Conservation (phyloP, 2,888 invertebrate genomes). For the Lottia gigantea region DNA sequence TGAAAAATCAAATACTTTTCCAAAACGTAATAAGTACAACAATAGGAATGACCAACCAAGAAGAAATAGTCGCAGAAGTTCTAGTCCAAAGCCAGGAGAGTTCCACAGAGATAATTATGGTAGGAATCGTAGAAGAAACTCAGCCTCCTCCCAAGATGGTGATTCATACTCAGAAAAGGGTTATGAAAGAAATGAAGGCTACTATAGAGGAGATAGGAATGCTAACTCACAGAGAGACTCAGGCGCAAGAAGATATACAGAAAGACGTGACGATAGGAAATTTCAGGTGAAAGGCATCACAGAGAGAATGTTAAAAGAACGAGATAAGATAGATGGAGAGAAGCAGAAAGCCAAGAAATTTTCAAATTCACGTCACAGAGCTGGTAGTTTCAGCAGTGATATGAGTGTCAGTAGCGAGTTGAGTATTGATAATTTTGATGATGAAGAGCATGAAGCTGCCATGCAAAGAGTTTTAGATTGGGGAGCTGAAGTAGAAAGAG, state of each 20-base stretch:
- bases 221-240: conserved; percentile 20
- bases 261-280: not conserved
- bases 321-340: not conserved
- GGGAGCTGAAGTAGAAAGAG: conserved; percentile 54
- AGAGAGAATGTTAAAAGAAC: conserved; percentile 1
- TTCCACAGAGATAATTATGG: not conserved
- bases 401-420: conserved; percentile 45
- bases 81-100: not conserved
- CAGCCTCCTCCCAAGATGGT: not conserved
- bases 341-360: conserved; percentile 17
- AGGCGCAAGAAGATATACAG: not conserved
- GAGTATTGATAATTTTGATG: conserved; percentile 52
- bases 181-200: conserved; percentile 17
- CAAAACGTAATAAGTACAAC: not conserved
- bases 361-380: conserved; percentile 39
- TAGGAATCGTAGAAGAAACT: not conserved
- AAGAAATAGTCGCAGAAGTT: not conserved
- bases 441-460: conserved; percentile 38
- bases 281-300: conserved; percentile 4
- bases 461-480: conserved; percentile 48
- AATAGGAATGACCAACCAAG: not conserved
- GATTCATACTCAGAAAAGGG: conserved; percentile 23
- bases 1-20: conserved; percentile 1
- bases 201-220: conserved; percentile 16
- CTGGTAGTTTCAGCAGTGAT: conserved; percentile 52